Conservation (phyloP, 2,113 vertebrate species). For the Sitta europaea region DNA sequence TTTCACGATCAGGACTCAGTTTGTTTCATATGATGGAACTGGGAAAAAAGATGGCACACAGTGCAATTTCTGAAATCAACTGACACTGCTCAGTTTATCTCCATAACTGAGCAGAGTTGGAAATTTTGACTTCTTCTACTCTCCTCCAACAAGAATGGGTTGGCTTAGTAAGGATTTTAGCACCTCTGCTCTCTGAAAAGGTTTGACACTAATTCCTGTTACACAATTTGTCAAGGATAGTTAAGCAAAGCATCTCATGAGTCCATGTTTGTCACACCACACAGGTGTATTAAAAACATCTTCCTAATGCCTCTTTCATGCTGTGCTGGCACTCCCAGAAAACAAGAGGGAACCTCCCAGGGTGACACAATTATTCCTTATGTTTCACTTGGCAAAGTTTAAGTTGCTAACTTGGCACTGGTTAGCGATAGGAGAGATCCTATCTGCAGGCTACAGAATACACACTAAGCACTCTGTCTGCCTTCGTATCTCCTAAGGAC, state of each 20-base stretch:
- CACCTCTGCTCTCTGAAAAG: not conserved
- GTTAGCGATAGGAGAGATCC: no score
- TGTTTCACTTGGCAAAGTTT: not conserved
- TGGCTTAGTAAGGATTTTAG: not conserved
- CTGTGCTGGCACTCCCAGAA: not conserved
- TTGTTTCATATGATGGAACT: not conserved
- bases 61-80: not conserved
- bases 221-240: not conserved
- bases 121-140: not conserved
- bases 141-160: not conserved
- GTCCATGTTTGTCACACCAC: not conserved
- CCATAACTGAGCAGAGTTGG: not conserved
- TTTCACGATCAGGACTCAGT: not conserved
- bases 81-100: not conserved
- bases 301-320: not conserved
- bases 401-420: not conserved
- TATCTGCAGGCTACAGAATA: not conserved
- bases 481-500: not conserved
- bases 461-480: not conserved
- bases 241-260: not conserved
- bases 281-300: not conserved
- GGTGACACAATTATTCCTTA: not conserved
- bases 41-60: rapidly evolving
- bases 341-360: not conserved
- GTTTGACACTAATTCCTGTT: not conserved